A percentile compares a stretch with the other conserved stretches of the same genome.
These are phyloP conservation scores for Chrysodeixis includens DNA, from an alignment of 2,888 invertebrate species.

Conservation along the genomic window DNA sequence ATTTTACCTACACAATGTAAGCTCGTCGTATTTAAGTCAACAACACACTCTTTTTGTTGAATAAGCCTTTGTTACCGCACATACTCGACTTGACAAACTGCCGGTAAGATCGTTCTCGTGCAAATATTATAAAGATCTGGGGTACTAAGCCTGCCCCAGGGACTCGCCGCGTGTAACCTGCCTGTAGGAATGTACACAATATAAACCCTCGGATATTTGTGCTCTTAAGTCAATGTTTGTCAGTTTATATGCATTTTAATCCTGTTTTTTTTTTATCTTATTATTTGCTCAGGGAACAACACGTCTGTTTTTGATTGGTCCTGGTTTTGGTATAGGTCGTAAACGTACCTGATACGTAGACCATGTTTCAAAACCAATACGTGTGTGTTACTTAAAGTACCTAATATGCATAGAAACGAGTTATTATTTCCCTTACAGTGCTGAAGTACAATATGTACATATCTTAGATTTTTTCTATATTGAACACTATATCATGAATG, in stretches of 20 bases:
- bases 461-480: too few relatives aligned
- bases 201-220: background rate
- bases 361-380: too few relatives aligned
- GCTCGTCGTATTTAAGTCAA: background rate
- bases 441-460: too few relatives aligned
- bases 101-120: conserved; percentile 41
- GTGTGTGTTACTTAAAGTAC: too few relatives aligned
- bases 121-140: conserved; percentile 53
- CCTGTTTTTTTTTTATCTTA: background rate
- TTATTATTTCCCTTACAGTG: too few relatives aligned
- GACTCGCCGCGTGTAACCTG: conserved; percentile 19
- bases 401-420: too few relatives aligned
- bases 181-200: background rate
- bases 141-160: conserved; percentile 50
- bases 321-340: too few relatives aligned
- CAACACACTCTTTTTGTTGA: background rate
- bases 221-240: background rate
- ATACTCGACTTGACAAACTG: conserved; percentile 42
- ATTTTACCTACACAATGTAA: background rate
- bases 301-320: background rate
- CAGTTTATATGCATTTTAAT: background rate
- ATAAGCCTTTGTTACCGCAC: conserved; percentile 11
- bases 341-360: too few relatives aligned
- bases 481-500: too few relatives aligned
- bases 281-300: background rate